A percentile compares a stretch with the other conserved stretches of the same genome.
phyloP scores from a whole-genome alignment of 2,797 vertebrate genomes.

The Ptychadena robeensis region DNA sequence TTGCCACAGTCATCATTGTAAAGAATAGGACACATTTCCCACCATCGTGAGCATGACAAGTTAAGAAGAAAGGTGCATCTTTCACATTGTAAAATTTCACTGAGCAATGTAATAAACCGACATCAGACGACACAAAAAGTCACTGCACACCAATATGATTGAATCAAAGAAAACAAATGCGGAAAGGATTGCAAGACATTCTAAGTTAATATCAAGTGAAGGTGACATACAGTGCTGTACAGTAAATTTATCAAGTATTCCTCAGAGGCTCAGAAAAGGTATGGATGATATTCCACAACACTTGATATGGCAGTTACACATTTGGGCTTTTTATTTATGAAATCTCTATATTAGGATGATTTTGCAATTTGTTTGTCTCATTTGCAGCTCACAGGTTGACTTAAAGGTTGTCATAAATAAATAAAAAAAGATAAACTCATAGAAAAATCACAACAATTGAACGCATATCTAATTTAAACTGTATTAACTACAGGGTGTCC shows the following conservation, averaged over 20 bases:
- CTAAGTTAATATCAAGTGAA: conserved; percentile 3
- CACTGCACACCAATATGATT: conserved; percentile 35
- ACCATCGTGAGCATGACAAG: neutral
- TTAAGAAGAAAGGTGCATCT: conserved; percentile 22
- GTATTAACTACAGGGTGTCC: too few relatives aligned
- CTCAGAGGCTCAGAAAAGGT: neutral
- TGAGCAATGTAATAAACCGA: conserved; percentile 26
- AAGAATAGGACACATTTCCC: neutral
- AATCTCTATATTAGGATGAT: too few relatives aligned
- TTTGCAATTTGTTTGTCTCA: too few relatives aligned
- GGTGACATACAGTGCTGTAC: neutral
- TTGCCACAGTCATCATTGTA: neutral
- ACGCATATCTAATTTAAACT: too few relatives aligned
- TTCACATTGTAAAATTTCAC: conserved; percentile 15
- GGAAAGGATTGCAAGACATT: neutral
- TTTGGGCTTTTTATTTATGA: too few relatives aligned
- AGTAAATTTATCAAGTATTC: conserved; percentile 3
- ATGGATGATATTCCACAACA: neutral
- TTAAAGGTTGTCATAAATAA: neutral
- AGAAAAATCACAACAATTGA: too few relatives aligned
- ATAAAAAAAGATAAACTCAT: neutral
- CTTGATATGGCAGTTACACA: neutral
- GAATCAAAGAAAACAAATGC: conserved; percentile 32
- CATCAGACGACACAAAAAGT: conserved; percentile 41
- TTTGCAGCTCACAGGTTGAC: too few relatives aligned